Evolutionary conservation across 2,888 invertebrate species (phyloP), one percentile per base, ranked within the genome.

Genomic region (Yponomeuta malinellus): DNA sequence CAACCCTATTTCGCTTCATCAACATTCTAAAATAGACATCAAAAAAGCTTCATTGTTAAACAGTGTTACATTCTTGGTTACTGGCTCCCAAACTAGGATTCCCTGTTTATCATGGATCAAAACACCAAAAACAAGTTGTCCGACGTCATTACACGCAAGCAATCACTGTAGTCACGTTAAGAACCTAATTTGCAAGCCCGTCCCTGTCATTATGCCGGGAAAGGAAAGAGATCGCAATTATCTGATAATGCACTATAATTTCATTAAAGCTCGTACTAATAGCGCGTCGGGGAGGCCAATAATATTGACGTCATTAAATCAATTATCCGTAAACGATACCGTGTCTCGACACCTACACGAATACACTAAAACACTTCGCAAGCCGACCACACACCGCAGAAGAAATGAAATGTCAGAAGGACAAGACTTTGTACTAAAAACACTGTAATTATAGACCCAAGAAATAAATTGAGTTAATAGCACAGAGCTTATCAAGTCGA

Each of bases 151-250:
- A 59, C 52, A 59, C 52, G 12, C 15, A 15, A 15, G 52, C 52
- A 15, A 59, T 59, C 52, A 15, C 12, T 59, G 52, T 59, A 59
- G 52, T 59, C 52, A 15, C 52, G 12, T 59, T 59, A 59, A 59
- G 52, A 59, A 15, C 52, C 52, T 15, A 59, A 59, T 59, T 59
- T 59, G 52, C 52, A 59, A 59, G 52, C 52, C 52, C 15, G 52
- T 12, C 52, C 15, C 52, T 59, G 15, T 10, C 52, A 59, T 59
- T 59, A 59, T 2, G 52, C 52, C 52, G 52, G 52, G 52, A 59
- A 59, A 59, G 52, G 52, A 59, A 59, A 59, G 52, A 59, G 52
- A 59, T 59, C 52, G 52, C 52, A 59, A 59, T 59, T 59, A 59
- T 59, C 15, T 15, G 52, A 59, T 59, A 59, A 59, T 59, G 52